phyloP scores from a whole-genome alignment of 2,888 invertebrate genomes.

The Drosophila pegasa region DNA sequence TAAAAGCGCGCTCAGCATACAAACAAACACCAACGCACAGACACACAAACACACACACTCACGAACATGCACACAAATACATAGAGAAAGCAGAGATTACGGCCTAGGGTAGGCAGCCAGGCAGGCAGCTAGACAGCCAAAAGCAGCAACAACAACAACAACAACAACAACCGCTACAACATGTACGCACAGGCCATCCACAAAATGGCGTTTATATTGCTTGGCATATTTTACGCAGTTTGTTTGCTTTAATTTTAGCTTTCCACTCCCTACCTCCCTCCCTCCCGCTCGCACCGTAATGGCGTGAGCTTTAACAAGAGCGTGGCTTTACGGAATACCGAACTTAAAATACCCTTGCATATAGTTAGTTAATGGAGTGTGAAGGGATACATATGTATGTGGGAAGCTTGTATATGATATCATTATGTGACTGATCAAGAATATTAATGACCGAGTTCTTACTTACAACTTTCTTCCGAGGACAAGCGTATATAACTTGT shows the following conservation, averaged over 20 bases:
- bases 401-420: not conserved
- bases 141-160: slow-evolving; percentile 20
- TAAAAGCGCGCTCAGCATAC: slow-evolving; percentile 67
- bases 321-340: not conserved
- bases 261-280: slow-evolving; percentile 19
- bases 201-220: slow-evolving; percentile 75
- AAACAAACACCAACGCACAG: slow-evolving; percentile 48
- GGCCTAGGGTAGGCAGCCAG: slow-evolving; percentile 31
- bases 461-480: not conserved
- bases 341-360: slow-evolving; percentile 1
- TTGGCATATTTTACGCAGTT: slow-evolving; percentile 70
- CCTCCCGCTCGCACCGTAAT: not conserved
- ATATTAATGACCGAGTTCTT: not conserved
- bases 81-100: slow-evolving; percentile 45
- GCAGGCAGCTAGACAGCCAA: slow-evolving; percentile 40
- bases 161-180: slow-evolving; percentile 14
- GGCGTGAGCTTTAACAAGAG: slow-evolving; percentile 48
- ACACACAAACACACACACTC: slow-evolving; percentile 7
- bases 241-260: slow-evolving; percentile 73
- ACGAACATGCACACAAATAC: slow-evolving; percentile 3
- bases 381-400: not conserved
- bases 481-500: not conserved
- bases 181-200: slow-evolving; percentile 48
- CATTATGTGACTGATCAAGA: not conserved
- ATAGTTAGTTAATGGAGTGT: not conserved